Evolutionary conservation across 2,888 invertebrate genomes (phyloP).

Genomic region (Calephelis perditalis): DNA sequence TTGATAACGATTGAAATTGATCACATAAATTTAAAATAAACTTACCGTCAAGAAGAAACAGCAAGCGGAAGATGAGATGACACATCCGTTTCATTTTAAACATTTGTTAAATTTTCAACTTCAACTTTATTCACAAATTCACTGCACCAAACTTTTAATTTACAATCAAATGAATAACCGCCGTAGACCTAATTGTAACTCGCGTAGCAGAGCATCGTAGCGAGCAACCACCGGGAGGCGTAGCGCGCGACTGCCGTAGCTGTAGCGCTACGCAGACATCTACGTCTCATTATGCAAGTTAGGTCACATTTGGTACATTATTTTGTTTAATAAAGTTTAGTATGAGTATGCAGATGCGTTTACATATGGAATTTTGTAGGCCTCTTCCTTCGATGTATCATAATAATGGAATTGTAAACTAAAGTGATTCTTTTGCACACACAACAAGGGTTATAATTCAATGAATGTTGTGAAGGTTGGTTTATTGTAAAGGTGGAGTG

Average conservation of each 20-base stretch:
- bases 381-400: conserved; percentile 16
- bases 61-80: conserved; percentile 58
- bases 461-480: background rate
- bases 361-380: conserved; percentile 37
- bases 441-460: background rate
- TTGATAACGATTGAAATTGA: background rate
- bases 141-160: conserved; percentile 20
- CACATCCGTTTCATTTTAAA: conserved; percentile 69
- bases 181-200: conserved; percentile 12
- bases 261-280: conserved; percentile 26
- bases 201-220: conserved; percentile 16
- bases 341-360: conserved; percentile 45
- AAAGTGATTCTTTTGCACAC: background rate
- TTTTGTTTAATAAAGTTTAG: conserved; percentile 57
- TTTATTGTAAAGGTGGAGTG: conserved; percentile 10
- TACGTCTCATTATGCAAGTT: conserved; percentile 8
- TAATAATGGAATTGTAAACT: conserved; percentile 5
- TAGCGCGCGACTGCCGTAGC: conserved; percentile 31
- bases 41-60: conserved; percentile 65
- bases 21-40: conserved; percentile 23
- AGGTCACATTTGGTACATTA: conserved; percentile 48
- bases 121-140: conserved; percentile 18
- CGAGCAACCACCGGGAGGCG: conserved; percentile 26
- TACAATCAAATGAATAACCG: conserved; percentile 13
- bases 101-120: conserved; percentile 36